These are phyloP conservation scores for Pomacea maculata DNA, from an alignment of 1,140 invertebrate species.

Conservation along the genomic window DNA sequence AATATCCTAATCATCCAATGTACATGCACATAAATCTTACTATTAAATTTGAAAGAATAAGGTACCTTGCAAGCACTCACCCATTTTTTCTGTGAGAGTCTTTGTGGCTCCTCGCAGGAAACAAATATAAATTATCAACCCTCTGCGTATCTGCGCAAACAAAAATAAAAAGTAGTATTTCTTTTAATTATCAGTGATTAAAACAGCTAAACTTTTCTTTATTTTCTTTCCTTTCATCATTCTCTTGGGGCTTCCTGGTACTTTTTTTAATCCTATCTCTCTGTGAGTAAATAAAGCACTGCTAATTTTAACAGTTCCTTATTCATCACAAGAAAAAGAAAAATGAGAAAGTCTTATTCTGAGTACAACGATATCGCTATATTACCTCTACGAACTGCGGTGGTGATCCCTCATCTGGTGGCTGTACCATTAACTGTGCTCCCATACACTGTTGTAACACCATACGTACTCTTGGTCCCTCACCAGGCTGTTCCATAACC, in stretches of 20 bases:
- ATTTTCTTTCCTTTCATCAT: too few species aligned
- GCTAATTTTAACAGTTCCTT: too few species aligned
- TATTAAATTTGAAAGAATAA: neutral
- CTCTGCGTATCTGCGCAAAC: slow-evolving; percentile 45
- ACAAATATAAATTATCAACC: slow-evolving; percentile 62
- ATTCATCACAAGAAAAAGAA: too few species aligned
- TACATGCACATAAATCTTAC: too few species aligned
- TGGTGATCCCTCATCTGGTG: slow-evolving; percentile 32
- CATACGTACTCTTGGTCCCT: slow-evolving; percentile 23
- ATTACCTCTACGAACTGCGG: slow-evolving; percentile 49
- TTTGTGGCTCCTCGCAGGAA: slow-evolving; percentile 61
- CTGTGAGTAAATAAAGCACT: too few species aligned
- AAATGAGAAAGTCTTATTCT: too few species aligned
- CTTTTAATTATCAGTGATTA: too few species aligned
- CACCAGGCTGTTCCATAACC: slow-evolving; percentile 4
- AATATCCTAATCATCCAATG: too few species aligned
- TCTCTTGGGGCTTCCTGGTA: too few species aligned
- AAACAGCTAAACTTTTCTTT: too few species aligned
- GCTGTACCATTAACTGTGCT: slow-evolving; percentile 49
- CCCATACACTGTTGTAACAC: slow-evolving; percentile 53
- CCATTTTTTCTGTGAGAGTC: slow-evolving; percentile 57
- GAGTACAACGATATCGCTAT: too few species aligned
- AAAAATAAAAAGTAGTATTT: neutral
- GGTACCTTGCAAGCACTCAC: slow-evolving; percentile 32
- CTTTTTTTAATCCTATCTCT: too few species aligned